A percentile compares a stretch with the other conserved stretches of the same genome.
phyloP scores from a whole-genome alignment of 2,888 invertebrate genomes.

The Ferrisia virgata region DNA sequence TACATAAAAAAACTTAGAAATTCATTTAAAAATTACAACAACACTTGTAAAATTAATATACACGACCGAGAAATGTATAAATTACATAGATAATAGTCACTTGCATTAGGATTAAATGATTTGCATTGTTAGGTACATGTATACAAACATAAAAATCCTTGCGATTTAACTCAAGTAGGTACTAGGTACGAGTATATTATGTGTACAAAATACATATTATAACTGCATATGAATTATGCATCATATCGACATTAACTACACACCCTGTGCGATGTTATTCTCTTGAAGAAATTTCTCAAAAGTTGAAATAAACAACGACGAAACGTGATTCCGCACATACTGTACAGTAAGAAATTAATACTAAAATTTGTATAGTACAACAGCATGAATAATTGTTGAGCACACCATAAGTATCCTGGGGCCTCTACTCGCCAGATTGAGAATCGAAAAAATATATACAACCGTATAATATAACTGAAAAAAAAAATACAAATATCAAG shows the following conservation, averaged over 20 bases:
- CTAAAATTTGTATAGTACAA: slow-evolving; percentile 66
- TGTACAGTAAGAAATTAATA: slow-evolving; percentile 64
- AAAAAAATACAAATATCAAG: background rate
- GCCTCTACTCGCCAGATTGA: slow-evolving; percentile 55
- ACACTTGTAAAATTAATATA: background rate
- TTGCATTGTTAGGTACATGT: background rate
- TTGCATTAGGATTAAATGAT: background rate
- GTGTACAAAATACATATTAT: no score
- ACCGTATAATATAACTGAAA: slow-evolving; percentile 59
- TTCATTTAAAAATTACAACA: background rate
- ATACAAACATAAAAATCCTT: background rate
- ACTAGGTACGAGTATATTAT: background rate
- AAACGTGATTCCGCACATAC: slow-evolving; percentile 62
- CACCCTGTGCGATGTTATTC: background rate
- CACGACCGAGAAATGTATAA: background rate
- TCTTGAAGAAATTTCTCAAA: slow-evolving; percentile 53
- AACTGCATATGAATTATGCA: background rate
- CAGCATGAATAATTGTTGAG: slow-evolving; percentile 62
- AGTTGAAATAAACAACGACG: slow-evolving; percentile 59
- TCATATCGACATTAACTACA: background rate
- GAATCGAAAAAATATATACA: slow-evolving; percentile 58
- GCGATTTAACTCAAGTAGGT: background rate
- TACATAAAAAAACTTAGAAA: no score
- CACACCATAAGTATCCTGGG: slow-evolving; percentile 56
- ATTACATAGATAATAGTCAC: background rate